Percentiles rank a stretch among this genome's conserved stretches.
Conservation (phyloP, 2,888 invertebrate species). For the Hypselothyrea guttata region DNA sequence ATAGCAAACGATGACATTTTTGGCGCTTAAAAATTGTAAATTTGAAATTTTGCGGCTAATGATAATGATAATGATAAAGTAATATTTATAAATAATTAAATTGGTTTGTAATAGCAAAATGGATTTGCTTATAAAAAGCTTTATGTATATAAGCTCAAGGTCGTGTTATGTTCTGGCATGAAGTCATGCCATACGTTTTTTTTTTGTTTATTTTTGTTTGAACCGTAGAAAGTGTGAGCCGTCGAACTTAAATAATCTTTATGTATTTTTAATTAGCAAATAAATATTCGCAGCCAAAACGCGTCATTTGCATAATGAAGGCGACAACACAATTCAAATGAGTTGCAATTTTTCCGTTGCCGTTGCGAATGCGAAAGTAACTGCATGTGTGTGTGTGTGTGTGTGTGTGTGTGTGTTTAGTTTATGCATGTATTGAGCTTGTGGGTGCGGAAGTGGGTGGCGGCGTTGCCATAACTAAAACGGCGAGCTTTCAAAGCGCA, state of each 20-base stretch:
- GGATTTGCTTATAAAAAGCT: too few relatives aligned
- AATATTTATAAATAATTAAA: too few relatives aligned
- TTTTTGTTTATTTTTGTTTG: too few relatives aligned
- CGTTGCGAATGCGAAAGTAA: slow-evolving; percentile 57
- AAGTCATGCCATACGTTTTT: too few relatives aligned
- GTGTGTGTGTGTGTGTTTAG: slow-evolving; percentile 3
- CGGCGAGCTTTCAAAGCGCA: slow-evolving; percentile 54
- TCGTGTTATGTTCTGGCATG: neutral
- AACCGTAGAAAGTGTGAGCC: slow-evolving; percentile 29
- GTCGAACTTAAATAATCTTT: slow-evolving; percentile 33
- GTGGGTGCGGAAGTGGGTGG: slow-evolving; percentile 63
- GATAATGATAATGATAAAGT: too few relatives aligned
- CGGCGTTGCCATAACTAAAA: slow-evolving; percentile 44
- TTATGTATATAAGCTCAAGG: neutral
- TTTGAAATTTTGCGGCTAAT: too few relatives aligned
- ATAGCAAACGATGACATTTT: slow-evolving; percentile 9
- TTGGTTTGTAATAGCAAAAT: neutral
- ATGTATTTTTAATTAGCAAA: slow-evolving; percentile 69
- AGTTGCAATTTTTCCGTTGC: slow-evolving; percentile 70
- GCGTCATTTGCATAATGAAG: slow-evolving; percentile 67
- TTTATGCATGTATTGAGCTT: slow-evolving; percentile 3
- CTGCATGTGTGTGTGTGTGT: slow-evolving; percentile 4
- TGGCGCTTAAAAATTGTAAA: slow-evolving; percentile 1
- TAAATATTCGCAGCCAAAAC: slow-evolving; percentile 61
- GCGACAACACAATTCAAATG: slow-evolving; percentile 66